Conservation (phyloP, 2,797 vertebrate genomes). For the Cottoperca gobio region DNA sequence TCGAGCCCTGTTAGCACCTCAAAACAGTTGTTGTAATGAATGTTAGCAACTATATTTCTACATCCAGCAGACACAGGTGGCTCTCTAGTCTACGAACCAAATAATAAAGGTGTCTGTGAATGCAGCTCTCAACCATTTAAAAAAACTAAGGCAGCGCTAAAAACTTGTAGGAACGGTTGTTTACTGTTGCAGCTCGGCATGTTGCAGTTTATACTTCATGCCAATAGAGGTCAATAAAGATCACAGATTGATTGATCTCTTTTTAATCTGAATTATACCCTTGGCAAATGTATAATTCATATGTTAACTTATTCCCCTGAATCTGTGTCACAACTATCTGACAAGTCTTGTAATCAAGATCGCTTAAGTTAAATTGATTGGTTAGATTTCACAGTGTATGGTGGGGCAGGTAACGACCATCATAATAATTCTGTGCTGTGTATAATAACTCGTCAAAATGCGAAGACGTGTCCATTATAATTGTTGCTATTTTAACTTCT, state of each 20-base stretch:
- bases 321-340: neutral
- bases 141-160: neutral
- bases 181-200: neutral
- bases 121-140: neutral
- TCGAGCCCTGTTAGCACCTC: no score
- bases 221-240: slow-evolving; percentile 47
- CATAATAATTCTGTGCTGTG: neutral
- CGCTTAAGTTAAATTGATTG: neutral
- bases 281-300: neutral
- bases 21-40: no score
- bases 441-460: neutral
- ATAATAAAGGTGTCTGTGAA: neutral
- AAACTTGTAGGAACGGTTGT: neutral
- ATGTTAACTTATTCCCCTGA: neutral
- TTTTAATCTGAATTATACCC: neutral
- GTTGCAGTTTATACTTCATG: slow-evolving; percentile 24
- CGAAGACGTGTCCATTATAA: neutral
- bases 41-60: no score
- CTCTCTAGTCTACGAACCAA: no score
- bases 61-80: neutral
- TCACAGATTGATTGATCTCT: neutral
- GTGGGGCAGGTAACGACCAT: neutral
- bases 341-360: neutral
- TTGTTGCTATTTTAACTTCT: neutral
- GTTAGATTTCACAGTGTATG: no score